Base-by-base conservation (phyloP, 2,797 vertebrate species). In the Ibycter americanus region DNA sequence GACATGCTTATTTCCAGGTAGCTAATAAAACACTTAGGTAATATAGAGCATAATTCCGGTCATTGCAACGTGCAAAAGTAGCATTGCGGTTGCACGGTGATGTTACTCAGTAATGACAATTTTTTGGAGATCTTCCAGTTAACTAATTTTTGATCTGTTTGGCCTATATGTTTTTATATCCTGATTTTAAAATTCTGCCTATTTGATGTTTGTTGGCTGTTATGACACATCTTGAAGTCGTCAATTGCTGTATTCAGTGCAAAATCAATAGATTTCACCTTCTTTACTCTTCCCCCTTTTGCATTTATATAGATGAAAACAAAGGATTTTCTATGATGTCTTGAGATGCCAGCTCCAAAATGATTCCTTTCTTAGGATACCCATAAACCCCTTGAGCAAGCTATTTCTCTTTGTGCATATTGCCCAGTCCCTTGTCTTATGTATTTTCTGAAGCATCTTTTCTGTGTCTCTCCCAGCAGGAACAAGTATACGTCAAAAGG, bases 381-480 rank as follows among this genome's bases (percentile, higher is more conserved):
- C 32, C 11, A 12, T 11, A 86, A 82, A 76, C 42, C 5, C 29
- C 20, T 29, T 18, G 62, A 66, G 27, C 20, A 42, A 51, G 21
- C 25, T 54, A 3, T 83, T 91, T 67, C 4, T 66, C 31, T 87
- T 54, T 87, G 15, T 74, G 23, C 11, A 4, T 47, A 8, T 61
- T 94, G 49, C 34, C 34, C 19, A 21, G 36, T 42, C 25, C 46
- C 7, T 77, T 78, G 32, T 59, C 20, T 66, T 68, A 8, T 1
- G 5, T 52, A 16, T 67, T 83, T 42, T 71, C 95, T 96, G 71
- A 95, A 67, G 40, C 63, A 27, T 71, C 58, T 80, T 54, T 87
- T 92, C 68, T 89, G 38, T 26, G 6, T 94, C 44, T 93, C 47
- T 96, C 63, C 59, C 92, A 92, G 76, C 95, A 94, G 96, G 67